Percentiles rank a stretch among this genome's conserved stretches.
These are phyloP conservation scores for Bombus difficillimus DNA, from an alignment of 1,140 invertebrate species.

Conservation along the genomic window DNA sequence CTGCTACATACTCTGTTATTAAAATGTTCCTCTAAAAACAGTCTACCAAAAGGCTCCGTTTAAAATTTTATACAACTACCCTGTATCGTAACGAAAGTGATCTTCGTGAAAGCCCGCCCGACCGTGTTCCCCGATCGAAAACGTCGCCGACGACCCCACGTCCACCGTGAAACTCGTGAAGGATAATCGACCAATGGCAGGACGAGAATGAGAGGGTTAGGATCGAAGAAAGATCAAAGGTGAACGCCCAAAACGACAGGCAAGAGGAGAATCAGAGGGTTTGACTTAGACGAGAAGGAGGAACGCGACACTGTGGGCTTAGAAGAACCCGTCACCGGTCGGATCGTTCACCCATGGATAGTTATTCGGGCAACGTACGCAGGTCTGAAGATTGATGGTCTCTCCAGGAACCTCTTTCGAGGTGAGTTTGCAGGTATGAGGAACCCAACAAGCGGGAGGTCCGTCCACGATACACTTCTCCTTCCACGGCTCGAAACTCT, in stretches of 20 bases:
- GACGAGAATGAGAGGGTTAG: slow-evolving; percentile 5
- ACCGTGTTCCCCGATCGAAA: background rate
- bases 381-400: slow-evolving; percentile 96
- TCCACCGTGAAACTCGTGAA: slow-evolving; percentile 44
- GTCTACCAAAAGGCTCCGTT: background rate
- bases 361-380: slow-evolving; percentile 95
- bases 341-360: slow-evolving; percentile 97
- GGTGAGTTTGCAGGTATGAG: slow-evolving; percentile 94
- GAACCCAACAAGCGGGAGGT: slow-evolving; percentile 91
- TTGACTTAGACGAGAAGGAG: slow-evolving; percentile 76
- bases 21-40: background rate
- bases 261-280: slow-evolving; percentile 28
- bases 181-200: slow-evolving; percentile 24
- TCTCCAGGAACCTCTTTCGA: slow-evolving; percentile 96
- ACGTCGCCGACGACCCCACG: slow-evolving; percentile 19
- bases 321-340: slow-evolving; percentile 95
- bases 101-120: background rate
- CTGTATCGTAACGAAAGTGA: background rate
- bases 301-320: slow-evolving; percentile 76
- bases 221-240: background rate
- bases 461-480: slow-evolving; percentile 94
- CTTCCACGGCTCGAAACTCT: slow-evolving; percentile 96
- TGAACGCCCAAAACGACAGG: slow-evolving; percentile 34
- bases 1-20: no score
- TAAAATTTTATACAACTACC: background rate